A percentile compares a stretch with the other conserved stretches of the same genome.
phyloP scores from a whole-genome alignment of 2,113 vertebrate species.

The Engystomops pustulosus region DNA sequence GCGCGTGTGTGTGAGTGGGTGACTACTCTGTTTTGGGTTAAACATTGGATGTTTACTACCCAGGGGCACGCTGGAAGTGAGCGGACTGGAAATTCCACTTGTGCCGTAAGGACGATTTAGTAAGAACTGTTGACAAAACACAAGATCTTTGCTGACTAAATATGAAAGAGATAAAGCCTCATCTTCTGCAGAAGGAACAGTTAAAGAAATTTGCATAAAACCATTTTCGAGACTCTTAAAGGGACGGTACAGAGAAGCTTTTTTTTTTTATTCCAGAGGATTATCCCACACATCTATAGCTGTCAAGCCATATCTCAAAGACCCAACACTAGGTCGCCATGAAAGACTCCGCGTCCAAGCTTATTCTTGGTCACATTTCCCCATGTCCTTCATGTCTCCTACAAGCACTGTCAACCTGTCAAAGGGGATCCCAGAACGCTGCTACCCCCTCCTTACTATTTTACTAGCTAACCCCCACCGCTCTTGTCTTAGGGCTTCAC shows the following conservation, averaged over 20 bases:
- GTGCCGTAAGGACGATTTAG: conserved; percentile 15
- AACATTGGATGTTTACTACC: conserved; percentile 44
- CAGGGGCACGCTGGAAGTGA: fast-evolving
- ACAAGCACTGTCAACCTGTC: conserved; percentile 69
- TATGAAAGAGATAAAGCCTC: background rate
- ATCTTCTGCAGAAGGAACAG: background rate
- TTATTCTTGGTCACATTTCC: conserved; percentile 40
- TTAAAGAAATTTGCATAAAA: background rate
- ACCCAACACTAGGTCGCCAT: background rate
- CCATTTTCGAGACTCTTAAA: background rate
- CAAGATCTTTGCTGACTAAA: background rate
- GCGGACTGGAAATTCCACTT: conserved; percentile 27
- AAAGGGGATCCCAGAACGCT: conserved; percentile 52
- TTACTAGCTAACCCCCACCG: conserved; percentile 64
- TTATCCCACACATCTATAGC: background rate
- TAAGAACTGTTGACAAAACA: background rate
- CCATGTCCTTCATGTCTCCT: conserved; percentile 63
- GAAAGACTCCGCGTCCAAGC: background rate
- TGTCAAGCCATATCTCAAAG: background rate
- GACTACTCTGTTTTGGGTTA: conserved; percentile 36
- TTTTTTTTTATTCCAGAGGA: background rate
- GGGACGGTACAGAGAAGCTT: background rate
- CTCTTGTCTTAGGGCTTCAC: conserved; percentile 63
- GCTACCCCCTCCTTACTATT: conserved; percentile 55
- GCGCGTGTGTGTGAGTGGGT: background rate